phyloP scores from a whole-genome alignment of 2,113 vertebrate species.

The Pan troglodytes region DNA sequence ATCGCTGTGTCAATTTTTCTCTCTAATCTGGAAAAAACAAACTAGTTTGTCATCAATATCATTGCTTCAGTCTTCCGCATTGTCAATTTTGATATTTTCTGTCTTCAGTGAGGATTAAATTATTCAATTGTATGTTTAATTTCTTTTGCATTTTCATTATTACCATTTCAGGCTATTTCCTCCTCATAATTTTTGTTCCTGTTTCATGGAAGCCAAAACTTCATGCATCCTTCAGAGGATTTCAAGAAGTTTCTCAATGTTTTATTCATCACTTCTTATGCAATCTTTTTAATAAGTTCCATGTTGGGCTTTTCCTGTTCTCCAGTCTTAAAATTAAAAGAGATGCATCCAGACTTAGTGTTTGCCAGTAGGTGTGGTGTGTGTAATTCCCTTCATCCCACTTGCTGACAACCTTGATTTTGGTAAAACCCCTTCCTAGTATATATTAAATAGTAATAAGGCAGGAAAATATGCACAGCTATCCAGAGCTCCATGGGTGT shows the following conservation, averaged over 20 bases:
- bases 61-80: background rate
- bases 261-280: background rate
- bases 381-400: background rate
- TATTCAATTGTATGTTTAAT: background rate
- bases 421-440: background rate
- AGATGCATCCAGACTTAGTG: background rate
- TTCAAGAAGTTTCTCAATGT: background rate
- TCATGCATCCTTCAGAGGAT: background rate
- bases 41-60: background rate
- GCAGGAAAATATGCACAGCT: background rate
- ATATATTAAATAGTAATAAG: background rate
- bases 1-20: background rate
- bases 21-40: background rate
- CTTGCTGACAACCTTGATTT: background rate
- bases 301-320: background rate
- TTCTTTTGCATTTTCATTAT: background rate
- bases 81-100: background rate
- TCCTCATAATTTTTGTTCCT: background rate
- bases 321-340: background rate
- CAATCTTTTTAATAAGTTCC: background rate
- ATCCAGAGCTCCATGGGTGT: background rate
- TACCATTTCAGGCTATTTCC: background rate
- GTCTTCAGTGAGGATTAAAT: background rate
- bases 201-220: background rate
- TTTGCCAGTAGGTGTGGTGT: background rate